Conservation (phyloP, 92 coral and sea anemone genomes). For the Chrysogorgia sp. region DNA sequence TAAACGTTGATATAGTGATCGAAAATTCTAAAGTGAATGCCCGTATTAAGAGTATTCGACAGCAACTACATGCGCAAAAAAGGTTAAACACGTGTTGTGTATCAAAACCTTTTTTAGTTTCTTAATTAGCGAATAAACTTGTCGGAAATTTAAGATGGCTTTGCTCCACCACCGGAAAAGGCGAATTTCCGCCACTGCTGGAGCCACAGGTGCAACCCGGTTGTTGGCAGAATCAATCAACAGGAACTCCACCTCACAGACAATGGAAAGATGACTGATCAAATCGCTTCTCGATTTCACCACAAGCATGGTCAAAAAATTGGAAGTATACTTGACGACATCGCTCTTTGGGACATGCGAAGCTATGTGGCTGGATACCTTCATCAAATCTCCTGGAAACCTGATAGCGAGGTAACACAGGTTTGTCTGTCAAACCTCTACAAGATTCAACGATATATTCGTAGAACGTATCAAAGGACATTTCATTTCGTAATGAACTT, state of each 20-base stretch:
- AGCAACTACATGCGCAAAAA: too few relatives aligned
- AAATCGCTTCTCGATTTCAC: constrained; percentile 5
- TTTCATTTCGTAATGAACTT: neutral
- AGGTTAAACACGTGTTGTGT: too few relatives aligned
- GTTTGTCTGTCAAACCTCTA: constrained; percentile 6
- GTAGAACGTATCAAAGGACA: constrained; percentile 15
- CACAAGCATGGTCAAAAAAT: constrained; percentile 5
- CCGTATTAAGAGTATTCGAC: too few relatives aligned
- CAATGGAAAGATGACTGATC: constrained; percentile 24
- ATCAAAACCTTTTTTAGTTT: too few relatives aligned
- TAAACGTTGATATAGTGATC: too few relatives aligned
- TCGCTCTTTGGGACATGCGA: neutral
- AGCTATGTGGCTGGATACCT: neutral
- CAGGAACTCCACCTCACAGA: constrained; percentile 9
- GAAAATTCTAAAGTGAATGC: too few relatives aligned
- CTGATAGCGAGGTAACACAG: constrained; percentile 4
- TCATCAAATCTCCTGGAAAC: constrained; percentile 5
- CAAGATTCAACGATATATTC: constrained; percentile 1
- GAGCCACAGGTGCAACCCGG: constrained; percentile 10
- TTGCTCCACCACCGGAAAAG: too few relatives aligned
- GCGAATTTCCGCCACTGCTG: too few relatives aligned
- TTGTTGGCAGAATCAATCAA: constrained; percentile 19
- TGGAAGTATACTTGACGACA: constrained; percentile 5
- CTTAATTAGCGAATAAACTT: too few relatives aligned
- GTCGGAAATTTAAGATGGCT: too few relatives aligned